Conservation (phyloP, 2,797 vertebrate genomes). For the Rallus crepitans region DNA sequence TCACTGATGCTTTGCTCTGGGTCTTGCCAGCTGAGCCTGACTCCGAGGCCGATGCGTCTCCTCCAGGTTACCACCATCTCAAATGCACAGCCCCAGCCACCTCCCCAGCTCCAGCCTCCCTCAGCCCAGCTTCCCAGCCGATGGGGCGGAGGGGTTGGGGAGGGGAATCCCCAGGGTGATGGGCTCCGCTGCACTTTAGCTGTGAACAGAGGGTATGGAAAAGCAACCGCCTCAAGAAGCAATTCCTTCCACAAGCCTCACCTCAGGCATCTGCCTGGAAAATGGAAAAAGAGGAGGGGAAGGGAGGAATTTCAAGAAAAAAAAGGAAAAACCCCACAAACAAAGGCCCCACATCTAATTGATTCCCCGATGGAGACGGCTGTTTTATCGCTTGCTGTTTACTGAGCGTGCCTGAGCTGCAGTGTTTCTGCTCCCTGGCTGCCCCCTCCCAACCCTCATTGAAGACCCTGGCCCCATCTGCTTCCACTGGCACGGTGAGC, state of each 20-base stretch:
- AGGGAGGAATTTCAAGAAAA: not conserved
- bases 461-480: not conserved
- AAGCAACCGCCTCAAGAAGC: not conserved
- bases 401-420: not conserved
- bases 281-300: not conserved
- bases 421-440: not conserved
- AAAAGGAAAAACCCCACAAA: not conserved
- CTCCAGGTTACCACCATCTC: not conserved
- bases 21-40: not conserved
- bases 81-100: fast-evolving
- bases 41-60: not conserved
- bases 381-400: not conserved
- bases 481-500: not conserved
- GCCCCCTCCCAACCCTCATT: not conserved
- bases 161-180: not conserved
- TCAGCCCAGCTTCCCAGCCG: fast-evolving
- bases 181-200: not conserved
- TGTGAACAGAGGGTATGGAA: not conserved
- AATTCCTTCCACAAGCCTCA: not conserved
- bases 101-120: not conserved
- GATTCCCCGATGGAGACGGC: conserved; percentile 9
- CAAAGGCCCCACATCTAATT: not conserved
- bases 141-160: not conserved
- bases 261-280: conserved; percentile 17
- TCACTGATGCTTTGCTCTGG: fast-evolving